Evolutionary conservation across 2,113 vertebrate species (phyloP), one percentile per base, ranked within the genome.

Genomic region (Engystomops pustulosus): DNA sequence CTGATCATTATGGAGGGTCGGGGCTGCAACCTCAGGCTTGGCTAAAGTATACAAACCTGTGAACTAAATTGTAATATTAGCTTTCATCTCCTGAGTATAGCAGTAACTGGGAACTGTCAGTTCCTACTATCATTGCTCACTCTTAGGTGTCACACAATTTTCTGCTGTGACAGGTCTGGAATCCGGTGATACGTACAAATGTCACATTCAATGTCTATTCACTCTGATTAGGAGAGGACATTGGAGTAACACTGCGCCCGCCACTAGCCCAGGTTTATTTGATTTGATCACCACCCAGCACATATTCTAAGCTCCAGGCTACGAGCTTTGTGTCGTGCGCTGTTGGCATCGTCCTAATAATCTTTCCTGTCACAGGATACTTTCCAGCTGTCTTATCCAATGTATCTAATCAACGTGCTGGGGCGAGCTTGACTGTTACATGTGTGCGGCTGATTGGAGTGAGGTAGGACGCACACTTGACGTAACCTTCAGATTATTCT

Each of bases 381-480:
- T 86, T 85, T 74, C 47, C 85, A 83, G 87, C 84, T 89, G 58
- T 80, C 69, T 87, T 75, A 84, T 1, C 82, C 85, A 86, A 75
- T 0, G 2, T 83, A 86, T 85, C 80, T 87, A 90, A 92, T 93
- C 90, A 92, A 51, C 89, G 86, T 89, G 87, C 91, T 86, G 89
- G 80, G 87, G 90, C 76, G 89, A 89, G 85, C 27, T 83, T 81
- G 83, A 83, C 89, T 83, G 83, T 88, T 87, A 79, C 47, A 20
- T 0, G 23, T 67, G 65, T 67, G 41, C 77, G 1, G 68, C 72
- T 90, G 90, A 90, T 87, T 89, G 86, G 86, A 90, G 87, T 89
- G 36, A 90, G 87, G 80, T 78, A 85, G 83, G 88, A 85, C 41
- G 34, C 84, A 79, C 85, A 86, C 85, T 89, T 86, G 83, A 84